Conservation (phyloP, 64 coral and sea anemone genomes). For the Platygyra sinensis region DNA sequence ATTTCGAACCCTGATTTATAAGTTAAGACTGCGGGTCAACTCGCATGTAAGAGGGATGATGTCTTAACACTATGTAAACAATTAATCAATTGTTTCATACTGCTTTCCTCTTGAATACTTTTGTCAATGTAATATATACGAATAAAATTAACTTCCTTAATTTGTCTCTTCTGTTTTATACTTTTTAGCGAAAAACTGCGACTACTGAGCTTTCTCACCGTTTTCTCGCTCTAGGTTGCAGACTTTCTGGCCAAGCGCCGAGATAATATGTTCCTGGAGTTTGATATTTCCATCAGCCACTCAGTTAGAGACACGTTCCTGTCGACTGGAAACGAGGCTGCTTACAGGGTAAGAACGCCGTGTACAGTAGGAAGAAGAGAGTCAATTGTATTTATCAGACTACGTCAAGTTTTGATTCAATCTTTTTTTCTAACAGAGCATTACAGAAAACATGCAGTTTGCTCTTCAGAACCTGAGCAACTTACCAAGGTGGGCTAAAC, state of each 20-base stretch:
- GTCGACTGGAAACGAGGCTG: slow-evolving; percentile 93
- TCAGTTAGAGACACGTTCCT: slow-evolving; percentile 96
- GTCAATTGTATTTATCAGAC: background rate
- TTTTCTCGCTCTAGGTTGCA: slow-evolving; percentile 66
- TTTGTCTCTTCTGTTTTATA: too few relatives aligned
- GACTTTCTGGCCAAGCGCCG: slow-evolving; percentile 89
- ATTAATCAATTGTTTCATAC: too few relatives aligned
- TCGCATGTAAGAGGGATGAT: too few relatives aligned
- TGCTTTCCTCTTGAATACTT: too few relatives aligned
- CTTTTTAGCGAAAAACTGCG: too few relatives aligned
- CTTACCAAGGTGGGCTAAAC: slow-evolving; percentile 57
- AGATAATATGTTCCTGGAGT: slow-evolving; percentile 94
- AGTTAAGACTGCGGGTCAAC: too few relatives aligned
- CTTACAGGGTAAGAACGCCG: slow-evolving; percentile 63
- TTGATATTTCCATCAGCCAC: slow-evolving; percentile 97
- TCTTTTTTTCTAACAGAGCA: slow-evolving; percentile 57
- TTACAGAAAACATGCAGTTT: slow-evolving; percentile 96
- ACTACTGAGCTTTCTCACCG: background rate
- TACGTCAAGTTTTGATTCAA: background rate
- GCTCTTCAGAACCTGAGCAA: slow-evolving; percentile 93
- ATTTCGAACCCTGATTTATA: too few relatives aligned
- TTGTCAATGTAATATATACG: too few relatives aligned
- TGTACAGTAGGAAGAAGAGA: too few relatives aligned
- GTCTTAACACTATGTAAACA: too few relatives aligned
- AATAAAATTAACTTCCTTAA: too few relatives aligned